phyloP scores from a whole-genome alignment of 2,888 invertebrate genomes.

The Sinhomidia bicolor region DNA sequence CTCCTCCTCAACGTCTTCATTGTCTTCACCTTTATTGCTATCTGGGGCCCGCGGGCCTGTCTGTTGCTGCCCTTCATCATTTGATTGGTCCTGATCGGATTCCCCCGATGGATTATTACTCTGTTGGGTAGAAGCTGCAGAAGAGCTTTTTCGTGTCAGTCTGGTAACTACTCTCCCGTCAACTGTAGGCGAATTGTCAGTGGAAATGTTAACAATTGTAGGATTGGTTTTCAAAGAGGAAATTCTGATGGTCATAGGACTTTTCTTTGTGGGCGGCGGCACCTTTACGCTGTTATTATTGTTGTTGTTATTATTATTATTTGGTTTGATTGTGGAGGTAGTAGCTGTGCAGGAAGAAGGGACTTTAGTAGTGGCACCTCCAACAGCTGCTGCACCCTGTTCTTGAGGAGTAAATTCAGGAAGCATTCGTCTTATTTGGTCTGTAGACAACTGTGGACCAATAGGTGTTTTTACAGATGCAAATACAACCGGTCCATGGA shows the following conservation, averaged over 20 bases:
- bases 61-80: slow-evolving; percentile 57
- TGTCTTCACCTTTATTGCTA: slow-evolving; percentile 40
- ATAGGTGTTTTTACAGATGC: slow-evolving; percentile 88
- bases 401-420: slow-evolving; percentile 81
- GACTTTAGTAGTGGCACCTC: background rate
- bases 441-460: slow-evolving; percentile 85
- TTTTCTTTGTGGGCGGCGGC: slow-evolving; percentile 66
- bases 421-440: slow-evolving; percentile 87
- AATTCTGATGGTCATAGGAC: slow-evolving; percentile 78
- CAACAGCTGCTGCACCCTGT: background rate
- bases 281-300: slow-evolving; percentile 49
- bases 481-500: slow-evolving; percentile 88
- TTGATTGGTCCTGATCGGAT: slow-evolving; percentile 53
- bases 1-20: slow-evolving; percentile 62
- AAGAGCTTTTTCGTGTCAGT: slow-evolving; percentile 59
- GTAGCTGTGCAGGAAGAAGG: background rate
- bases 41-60: background rate
- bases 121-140: slow-evolving; percentile 25
- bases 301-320: slow-evolving; percentile 56
- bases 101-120: slow-evolving; percentile 51
- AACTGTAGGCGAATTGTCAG: slow-evolving; percentile 22
- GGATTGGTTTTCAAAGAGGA: slow-evolving; percentile 79
- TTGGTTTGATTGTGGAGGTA: background rate
- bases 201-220: slow-evolving; percentile 76
- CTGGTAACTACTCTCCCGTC: slow-evolving; percentile 59